Percentiles rank a stretch among this genome's conserved stretches.
Conservation (phyloP, 2,113 vertebrate species). For the Mustelus asterias region DNA sequence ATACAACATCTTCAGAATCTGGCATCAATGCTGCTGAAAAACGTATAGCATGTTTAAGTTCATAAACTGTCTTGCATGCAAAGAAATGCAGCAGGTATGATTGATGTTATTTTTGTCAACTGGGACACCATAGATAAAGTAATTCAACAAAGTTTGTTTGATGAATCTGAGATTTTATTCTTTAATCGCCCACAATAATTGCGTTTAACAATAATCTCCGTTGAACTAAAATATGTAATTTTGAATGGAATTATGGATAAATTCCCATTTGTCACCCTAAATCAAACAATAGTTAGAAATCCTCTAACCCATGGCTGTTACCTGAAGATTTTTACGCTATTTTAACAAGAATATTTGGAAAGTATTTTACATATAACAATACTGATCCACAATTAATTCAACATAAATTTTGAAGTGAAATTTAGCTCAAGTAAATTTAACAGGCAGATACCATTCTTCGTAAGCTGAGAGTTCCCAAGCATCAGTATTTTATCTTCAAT, state of each 20-base stretch:
- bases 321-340: background rate
- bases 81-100: background rate
- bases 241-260: background rate
- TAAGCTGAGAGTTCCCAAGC: no score
- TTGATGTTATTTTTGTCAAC: background rate
- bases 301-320: background rate
- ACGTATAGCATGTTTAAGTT: background rate
- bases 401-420: background rate
- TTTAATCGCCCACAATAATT: no score
- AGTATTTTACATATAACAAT: background rate
- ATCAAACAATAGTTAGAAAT: background rate
- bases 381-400: background rate
- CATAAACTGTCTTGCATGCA: background rate
- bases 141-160: background rate
- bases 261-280: background rate
- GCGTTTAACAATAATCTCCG: background rate
- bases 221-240: background rate
- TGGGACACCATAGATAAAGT: background rate
- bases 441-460: no score
- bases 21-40: background rate
- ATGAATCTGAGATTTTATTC: background rate
- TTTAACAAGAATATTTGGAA: background rate
- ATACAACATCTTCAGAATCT: background rate
- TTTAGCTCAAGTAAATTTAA: background rate
- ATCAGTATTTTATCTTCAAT: no score